phyloP scores from a whole-genome alignment of 2,888 invertebrate species.

The Tolmerus cingulatus region DNA sequence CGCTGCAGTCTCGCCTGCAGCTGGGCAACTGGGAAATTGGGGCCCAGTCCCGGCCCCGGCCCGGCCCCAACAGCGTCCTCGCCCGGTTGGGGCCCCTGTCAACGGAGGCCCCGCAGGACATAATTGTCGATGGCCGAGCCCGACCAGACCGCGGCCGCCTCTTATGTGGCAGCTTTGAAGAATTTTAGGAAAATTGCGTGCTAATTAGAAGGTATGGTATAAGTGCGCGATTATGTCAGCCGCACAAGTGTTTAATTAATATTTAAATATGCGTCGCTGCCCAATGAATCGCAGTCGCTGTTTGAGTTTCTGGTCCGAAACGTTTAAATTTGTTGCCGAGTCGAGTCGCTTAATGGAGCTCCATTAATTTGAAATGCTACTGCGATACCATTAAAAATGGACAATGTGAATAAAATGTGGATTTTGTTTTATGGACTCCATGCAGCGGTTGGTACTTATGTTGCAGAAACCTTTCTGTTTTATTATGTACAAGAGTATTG shows the following conservation, averaged over 20 bases:
- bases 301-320: background rate
- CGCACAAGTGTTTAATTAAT: conserved; percentile 26
- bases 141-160: background rate
- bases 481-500: background rate
- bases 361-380: background rate
- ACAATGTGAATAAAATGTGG: background rate
- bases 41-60: background rate
- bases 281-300: background rate
- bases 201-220: conserved; percentile 19
- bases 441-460: background rate
- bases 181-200: conserved; percentile 26
- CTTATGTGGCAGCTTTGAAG: background rate
- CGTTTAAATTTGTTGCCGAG: background rate
- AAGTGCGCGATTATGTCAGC: background rate
- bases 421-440: background rate
- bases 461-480: background rate
- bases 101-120: background rate
- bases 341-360: background rate
- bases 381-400: background rate
- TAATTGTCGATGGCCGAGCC: background rate
- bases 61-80: background rate
- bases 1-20: background rate
- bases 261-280: background rate
- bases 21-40: background rate
- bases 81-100: background rate